These are phyloP conservation scores for Phaenicophaeus curvirostris DNA, from an alignment of 2,797 vertebrate genomes.

Conservation along the genomic window DNA sequence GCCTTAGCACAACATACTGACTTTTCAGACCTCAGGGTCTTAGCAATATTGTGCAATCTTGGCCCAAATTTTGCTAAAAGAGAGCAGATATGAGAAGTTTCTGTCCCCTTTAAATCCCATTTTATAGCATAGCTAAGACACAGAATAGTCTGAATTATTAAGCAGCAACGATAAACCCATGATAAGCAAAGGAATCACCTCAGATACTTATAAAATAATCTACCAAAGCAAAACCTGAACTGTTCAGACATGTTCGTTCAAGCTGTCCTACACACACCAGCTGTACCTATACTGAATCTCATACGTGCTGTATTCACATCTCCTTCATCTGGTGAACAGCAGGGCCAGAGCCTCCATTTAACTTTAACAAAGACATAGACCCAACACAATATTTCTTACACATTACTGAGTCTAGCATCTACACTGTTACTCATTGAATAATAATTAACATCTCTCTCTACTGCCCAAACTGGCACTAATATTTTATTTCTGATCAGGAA, in stretches of 20 bases:
- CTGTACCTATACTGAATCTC: neutral
- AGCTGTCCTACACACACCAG: neutral
- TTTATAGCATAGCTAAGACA: neutral
- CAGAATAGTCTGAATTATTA: neutral
- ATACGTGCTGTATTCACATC: neutral
- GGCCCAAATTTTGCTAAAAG: neutral
- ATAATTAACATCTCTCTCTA: neutral
- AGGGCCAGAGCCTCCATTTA: neutral
- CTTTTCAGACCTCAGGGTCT: neutral
- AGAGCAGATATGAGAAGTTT: neutral
- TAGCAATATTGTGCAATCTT: neutral
- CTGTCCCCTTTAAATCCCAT: neutral
- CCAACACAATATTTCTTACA: neutral
- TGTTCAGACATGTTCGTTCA: neutral
- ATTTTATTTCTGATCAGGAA: neutral
- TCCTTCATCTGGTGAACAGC: neutral
- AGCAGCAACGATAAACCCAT: neutral
- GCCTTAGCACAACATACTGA: neutral
- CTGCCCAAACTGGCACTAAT: neutral
- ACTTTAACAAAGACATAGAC: neutral
- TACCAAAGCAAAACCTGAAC: neutral
- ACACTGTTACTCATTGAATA: neutral
- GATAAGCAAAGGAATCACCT: neutral
- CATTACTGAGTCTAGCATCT: neutral
- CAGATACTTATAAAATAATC: neutral